phyloP scores from a whole-genome alignment of 2,797 vertebrate genomes.

The Yasuhikotakia modesta region DNA sequence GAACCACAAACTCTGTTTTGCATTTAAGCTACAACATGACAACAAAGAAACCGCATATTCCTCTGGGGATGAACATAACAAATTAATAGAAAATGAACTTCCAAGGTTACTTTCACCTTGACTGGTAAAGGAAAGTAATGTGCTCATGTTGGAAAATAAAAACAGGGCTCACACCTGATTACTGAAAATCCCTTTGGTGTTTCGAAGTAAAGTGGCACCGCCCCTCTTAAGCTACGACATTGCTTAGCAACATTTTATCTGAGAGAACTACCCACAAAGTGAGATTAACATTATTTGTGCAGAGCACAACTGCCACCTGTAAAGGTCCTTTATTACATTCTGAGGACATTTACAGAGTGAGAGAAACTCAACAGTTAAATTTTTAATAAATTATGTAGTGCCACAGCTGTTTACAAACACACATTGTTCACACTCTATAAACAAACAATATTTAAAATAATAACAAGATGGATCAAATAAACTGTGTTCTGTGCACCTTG shows the following conservation, averaged over 20 bases:
- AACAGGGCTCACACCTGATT: slow-evolving; percentile 39
- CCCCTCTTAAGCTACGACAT: slow-evolving; percentile 57
- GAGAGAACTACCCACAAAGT: slow-evolving; percentile 68
- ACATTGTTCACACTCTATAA: too few species aligned
- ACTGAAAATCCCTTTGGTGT: slow-evolving; percentile 48
- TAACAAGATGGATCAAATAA: neutral
- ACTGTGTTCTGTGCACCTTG: neutral
- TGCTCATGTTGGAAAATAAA: slow-evolving; percentile 48
- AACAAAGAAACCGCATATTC: neutral
- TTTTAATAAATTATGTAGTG: neutral
- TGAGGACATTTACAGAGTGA: neutral
- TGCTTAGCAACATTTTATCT: slow-evolving; percentile 77
- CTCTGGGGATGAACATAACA: neutral
- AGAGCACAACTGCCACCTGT: slow-evolving; percentile 46
- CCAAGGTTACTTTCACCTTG: slow-evolving; percentile 23
- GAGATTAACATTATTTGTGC: slow-evolving; percentile 64
- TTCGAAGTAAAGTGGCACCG: slow-evolving; percentile 62
- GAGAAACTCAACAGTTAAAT: neutral
- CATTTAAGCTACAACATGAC: neutral
- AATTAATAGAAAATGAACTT: slow-evolving; percentile 4
- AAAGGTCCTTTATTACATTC: slow-evolving; percentile 22
- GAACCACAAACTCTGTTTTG: neutral
- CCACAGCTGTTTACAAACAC: neutral
- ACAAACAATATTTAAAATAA: too few species aligned
- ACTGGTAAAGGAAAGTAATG: slow-evolving; percentile 8